Conservation (phyloP, 2,888 invertebrate species). For the Acleris holmiana region DNA sequence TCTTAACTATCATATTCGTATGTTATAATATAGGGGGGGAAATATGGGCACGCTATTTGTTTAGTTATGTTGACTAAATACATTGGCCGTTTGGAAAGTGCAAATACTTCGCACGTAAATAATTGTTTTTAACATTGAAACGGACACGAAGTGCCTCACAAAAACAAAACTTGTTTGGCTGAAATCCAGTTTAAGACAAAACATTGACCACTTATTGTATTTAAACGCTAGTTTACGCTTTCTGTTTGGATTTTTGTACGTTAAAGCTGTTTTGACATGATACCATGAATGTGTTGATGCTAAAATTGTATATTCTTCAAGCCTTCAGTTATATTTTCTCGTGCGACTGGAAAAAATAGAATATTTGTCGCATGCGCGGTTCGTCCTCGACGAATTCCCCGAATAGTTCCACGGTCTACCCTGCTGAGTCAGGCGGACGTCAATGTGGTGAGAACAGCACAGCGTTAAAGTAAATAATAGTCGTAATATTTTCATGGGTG, state of each 20-base stretch:
- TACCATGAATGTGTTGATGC: neutral
- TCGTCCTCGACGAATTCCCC: conserved; percentile 18
- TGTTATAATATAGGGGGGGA: too few relatives aligned
- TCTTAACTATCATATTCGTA: too few relatives aligned
- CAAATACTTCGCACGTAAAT: neutral
- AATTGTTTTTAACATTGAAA: conserved; percentile 3
- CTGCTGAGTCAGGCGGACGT: conserved; percentile 65
- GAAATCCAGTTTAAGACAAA: conserved; percentile 22
- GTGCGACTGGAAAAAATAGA: conserved; percentile 2
- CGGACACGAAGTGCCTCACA: neutral
- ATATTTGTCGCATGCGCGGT: conserved; percentile 17
- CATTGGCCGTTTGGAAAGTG: too few relatives aligned
- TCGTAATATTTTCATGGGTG: conserved; percentile 81
- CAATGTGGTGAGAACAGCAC: conserved; percentile 69
- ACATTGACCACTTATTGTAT: conserved; percentile 18
- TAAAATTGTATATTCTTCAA: neutral
- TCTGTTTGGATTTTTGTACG: conserved; percentile 11
- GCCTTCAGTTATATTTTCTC: neutral
- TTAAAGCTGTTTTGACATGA: neutral
- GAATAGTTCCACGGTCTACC: conserved; percentile 41
- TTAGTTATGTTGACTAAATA: too few relatives aligned
- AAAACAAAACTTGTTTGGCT: conserved; percentile 17
- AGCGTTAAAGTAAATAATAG: conserved; percentile 75
- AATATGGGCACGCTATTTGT: too few relatives aligned
- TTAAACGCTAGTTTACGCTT: conserved; percentile 8